A percentile compares a stretch with the other conserved stretches of the same genome.
Evolutionary conservation across 2,113 vertebrate genomes (phyloP).

Genomic region (Nematolebias whitei): DNA sequence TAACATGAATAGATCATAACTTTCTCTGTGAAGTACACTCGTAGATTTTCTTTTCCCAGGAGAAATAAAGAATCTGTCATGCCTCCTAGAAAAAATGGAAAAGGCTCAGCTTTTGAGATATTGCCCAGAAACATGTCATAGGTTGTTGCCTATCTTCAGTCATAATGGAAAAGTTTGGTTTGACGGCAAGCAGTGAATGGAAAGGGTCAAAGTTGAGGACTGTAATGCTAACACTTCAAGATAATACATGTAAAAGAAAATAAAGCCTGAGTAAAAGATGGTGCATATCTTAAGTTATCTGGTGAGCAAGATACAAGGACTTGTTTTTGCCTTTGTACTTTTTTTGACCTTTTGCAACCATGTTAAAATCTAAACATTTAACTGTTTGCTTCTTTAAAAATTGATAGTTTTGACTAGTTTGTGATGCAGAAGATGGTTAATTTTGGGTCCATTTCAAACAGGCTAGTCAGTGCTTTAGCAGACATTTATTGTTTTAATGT

Average conservation of each 20-base stretch:
- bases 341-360: neutral
- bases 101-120: neutral
- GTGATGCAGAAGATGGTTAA: no score
- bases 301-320: no score
- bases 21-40: neutral
- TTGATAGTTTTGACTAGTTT: no score
- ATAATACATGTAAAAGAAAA: slow-evolving; percentile 16
- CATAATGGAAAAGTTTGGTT: slow-evolving; percentile 5
- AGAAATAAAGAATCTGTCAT: slow-evolving; percentile 39
- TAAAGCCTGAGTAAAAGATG: no score
- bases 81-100: slow-evolving; percentile 1
- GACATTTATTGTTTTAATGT: no score
- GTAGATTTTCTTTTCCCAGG: neutral
- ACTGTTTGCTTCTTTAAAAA: no score
- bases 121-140: neutral
- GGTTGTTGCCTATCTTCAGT: slow-evolving; percentile 8
- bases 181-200: slow-evolving; percentile 24
- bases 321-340: neutral
- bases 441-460: no score
- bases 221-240: slow-evolving; percentile 8
- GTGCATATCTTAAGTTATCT: no score
- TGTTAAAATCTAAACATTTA: neutral
- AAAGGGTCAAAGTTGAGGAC: slow-evolving; percentile 39
- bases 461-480: no score
- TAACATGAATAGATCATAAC: slow-evolving; percentile 34